Base-by-base conservation (phyloP, 2,113 vertebrate species). In the Dromiciops gliroides region DNA sequence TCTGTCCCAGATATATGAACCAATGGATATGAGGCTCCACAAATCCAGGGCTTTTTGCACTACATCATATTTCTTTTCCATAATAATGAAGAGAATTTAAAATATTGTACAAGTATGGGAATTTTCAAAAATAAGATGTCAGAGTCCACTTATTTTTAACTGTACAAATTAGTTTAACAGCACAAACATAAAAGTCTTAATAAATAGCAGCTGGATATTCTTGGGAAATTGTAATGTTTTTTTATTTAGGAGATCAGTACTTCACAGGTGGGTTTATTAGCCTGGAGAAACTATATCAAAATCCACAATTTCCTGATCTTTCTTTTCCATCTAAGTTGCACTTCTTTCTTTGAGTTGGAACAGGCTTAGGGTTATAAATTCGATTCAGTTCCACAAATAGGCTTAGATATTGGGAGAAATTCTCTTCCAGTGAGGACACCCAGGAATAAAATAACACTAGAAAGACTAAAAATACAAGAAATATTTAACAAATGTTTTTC, bases 81-180 rank as follows among this genome's bases (percentile, higher is more conserved):
- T 47, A 8, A 28, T 19, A 8, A 44, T 67, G 51, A 31, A 93
- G 47, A 26, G 90, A 50, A 51, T 90, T 88, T 75, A 83, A 19
- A 51, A 60, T 22, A n/a, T 51, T 83, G n/a, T 92, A 14, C 0
- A 90, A 90, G 28, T n/a, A 2, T 75, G 92, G 91, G 47, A 91
- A 94, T 50, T 49, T 44, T 19, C 24, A 91, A 92, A 90, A 51
- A 95, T 75, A 48, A 51, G 48, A 50, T 93, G 51, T 90, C 90
- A 47, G 93, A 88, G 47, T 23, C 83, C 47, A 2, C 5, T 51
- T 67, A 93, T 88, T 92, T 56, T 11, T 67, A 96, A 92, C 49
- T 95, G 52, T 31, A 95, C 52, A 95, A 93, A 93, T 95, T 83
- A 96, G 93, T 56, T 93, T 89, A 89, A 90, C n/a, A 94, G 88